A percentile compares a stretch with the other conserved stretches of the same genome.
These are phyloP conservation scores for Scaptodrosophila lebanonensis DNA, from an alignment of 1,140 invertebrate species.

Conservation along the genomic window DNA sequence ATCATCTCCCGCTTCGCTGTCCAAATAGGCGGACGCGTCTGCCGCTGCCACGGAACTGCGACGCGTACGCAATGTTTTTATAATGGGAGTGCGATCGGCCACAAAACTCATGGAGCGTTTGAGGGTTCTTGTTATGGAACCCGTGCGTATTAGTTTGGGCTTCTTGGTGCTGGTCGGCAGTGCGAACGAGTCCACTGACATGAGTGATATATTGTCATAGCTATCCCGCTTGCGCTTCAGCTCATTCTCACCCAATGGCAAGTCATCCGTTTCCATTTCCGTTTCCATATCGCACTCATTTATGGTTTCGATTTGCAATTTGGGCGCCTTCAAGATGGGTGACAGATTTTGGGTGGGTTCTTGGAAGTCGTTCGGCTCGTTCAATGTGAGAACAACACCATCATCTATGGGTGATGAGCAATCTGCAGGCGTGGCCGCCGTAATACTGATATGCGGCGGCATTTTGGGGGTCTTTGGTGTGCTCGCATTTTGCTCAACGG, in stretches of 20 bases:
- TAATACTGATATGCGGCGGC: conserved; percentile 5
- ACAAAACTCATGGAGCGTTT: conserved; percentile 73
- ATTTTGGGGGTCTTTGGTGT: conserved; percentile 49
- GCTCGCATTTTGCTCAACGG: conserved; percentile 24
- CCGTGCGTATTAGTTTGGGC: conserved; percentile 68
- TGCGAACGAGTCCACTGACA: conserved; percentile 70
- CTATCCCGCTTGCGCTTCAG: conserved; percentile 70
- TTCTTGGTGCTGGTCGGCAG: conserved; percentile 66
- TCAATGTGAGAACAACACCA: conserved; percentile 16
- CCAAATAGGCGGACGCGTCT: conserved; percentile 44
- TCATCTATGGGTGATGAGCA: conserved; percentile 15
- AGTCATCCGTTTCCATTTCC: conserved; percentile 49
- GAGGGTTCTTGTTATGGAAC: conserved; percentile 65
- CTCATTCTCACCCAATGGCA: conserved; percentile 37
- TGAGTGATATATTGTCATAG: conserved; percentile 65
- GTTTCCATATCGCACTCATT: conserved; percentile 54
- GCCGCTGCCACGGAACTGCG: conserved; percentile 64
- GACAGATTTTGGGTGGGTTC: conserved; percentile 49
- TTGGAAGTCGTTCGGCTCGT: conserved; percentile 26
- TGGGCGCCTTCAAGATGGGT: conserved; percentile 53
- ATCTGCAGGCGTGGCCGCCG: conserved; percentile 28
- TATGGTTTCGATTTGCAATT: conserved; percentile 31
- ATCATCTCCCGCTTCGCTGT: conserved; percentile 56
- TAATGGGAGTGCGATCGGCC: conserved; percentile 61
- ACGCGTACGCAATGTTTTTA: conserved; percentile 62